These are phyloP conservation scores for Microcaecilia unicolor DNA, from an alignment of 2,797 vertebrate genomes.

Conservation along the genomic window DNA sequence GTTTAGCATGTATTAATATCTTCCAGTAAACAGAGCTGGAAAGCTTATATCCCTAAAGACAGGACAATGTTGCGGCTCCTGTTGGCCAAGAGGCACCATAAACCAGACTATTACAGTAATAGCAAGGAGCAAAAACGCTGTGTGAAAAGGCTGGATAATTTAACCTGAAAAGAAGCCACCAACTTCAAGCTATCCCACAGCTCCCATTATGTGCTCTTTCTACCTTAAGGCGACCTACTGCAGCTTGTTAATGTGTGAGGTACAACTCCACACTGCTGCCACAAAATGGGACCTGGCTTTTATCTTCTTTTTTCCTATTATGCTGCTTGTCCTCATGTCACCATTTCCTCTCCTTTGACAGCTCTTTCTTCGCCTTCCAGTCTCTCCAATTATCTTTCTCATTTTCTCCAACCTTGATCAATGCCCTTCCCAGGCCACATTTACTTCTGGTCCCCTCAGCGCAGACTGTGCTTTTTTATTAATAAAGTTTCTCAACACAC, in stretches of 20 bases:
- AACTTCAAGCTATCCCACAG: not conserved
- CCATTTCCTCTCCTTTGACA: not conserved
- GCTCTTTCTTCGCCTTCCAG: not conserved
- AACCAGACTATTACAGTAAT: no score
- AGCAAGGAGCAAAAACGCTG: no score
- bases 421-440: not conserved
- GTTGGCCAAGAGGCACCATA: no score
- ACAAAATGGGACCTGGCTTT: not conserved
- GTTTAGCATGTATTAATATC: no score
- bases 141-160: no score
- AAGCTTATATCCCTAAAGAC: no score
- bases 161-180: not conserved
- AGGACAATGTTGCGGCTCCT: not conserved
- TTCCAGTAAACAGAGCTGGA: no score
- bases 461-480: no score
- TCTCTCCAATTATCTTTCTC: not conserved
- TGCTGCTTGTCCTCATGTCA: not conserved
- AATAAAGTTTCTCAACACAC: no score
- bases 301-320: not conserved
- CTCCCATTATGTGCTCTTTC: not conserved
- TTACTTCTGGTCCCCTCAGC: no score
- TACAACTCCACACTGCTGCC: not conserved
- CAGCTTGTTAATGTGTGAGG: not conserved
- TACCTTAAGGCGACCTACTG: not conserved
- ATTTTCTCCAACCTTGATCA: not conserved